Base-by-base conservation (phyloP, 1,140 invertebrate species). In the Habropoda laboriosa region DNA sequence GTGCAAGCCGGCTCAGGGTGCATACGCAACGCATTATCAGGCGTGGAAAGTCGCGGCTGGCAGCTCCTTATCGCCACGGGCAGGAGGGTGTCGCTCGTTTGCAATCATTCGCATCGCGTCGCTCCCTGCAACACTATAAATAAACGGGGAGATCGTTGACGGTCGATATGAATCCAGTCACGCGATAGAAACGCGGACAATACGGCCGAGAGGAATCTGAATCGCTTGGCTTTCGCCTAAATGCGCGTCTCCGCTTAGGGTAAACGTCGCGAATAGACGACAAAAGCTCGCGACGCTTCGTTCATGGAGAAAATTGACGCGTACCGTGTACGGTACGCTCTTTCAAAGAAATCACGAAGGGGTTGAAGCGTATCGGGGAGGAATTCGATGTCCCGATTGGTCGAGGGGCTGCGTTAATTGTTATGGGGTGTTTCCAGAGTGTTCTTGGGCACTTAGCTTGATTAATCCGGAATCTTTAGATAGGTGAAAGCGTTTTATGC, bases 181-280 rank as follows among this genome's bases (percentile, higher is more conserved):
- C 72, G 72, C 72, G 72, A 74, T 51, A 27, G 58, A 74, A 63
- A 63, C 45, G 42, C 72, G 57, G 30, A 74, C 70, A 58, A 72
- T 72, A 27, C 55, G 18, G 40, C 24, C 13, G 3, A 21, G 18
- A 27, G 53, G 40, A 40, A 45, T 72, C 70, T 38, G 18, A 38
- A 70, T 53, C 66, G 66, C n/a, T 70, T n/a, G 49, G 53, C 32
- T 53, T 70, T 70, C 49, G 32, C n/a, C 32, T 70, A 70, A 53
- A 53, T 16, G 47, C 66, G n/a, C n/a, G n/a, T n/a, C 27, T 8
- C 49, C 32, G 21, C 13, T 53, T 38, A 35, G 21, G 12, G 35
- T 24, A 53, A 70, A 64, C 61, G 40, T 40, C 40, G 40, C 16
- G 47, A 10, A 45, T 35, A 24, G 4, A 21, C 13, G 47, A 68